Percentiles rank a stretch among this genome's conserved stretches.
phyloP scores from a whole-genome alignment of 2,888 invertebrate genomes.

The Nymphalis urticae region DNA sequence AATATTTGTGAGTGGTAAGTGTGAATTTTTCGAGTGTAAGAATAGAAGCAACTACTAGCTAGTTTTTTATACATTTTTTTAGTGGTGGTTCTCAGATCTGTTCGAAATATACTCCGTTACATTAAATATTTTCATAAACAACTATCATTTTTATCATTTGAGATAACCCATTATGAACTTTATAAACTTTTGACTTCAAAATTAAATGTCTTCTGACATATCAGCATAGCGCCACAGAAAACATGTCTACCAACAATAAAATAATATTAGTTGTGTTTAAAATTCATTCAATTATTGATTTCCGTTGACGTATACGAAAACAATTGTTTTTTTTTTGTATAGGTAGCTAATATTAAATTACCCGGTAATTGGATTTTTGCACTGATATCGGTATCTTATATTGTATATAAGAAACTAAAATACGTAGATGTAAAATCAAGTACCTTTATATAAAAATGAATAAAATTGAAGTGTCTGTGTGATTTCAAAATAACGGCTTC shows the following conservation, averaged over 20 bases:
- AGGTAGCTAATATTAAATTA: no score
- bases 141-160: constrained; percentile 54
- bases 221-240: constrained; percentile 32
- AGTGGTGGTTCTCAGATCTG: constrained; percentile 13
- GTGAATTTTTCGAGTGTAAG: constrained; percentile 47
- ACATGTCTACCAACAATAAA: constrained; percentile 19
- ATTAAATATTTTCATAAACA: constrained; percentile 51
- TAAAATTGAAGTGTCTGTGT: no score
- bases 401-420: no score
- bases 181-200: constrained; percentile 46
- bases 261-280: not conserved
- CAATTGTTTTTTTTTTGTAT: no score
- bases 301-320: not conserved
- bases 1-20: constrained; percentile 44
- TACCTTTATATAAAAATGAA: no score
- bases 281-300: not conserved
- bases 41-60: constrained; percentile 52
- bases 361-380: no score
- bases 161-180: constrained; percentile 78
- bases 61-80: constrained; percentile 61
- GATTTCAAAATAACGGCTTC: no score
- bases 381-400: no score
- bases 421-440: no score
- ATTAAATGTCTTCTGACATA: constrained; percentile 27
- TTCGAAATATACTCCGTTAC: constrained; percentile 21